phyloP scores from a whole-genome alignment of 2,797 vertebrate species.

The Crenuchus spilurus region DNA sequence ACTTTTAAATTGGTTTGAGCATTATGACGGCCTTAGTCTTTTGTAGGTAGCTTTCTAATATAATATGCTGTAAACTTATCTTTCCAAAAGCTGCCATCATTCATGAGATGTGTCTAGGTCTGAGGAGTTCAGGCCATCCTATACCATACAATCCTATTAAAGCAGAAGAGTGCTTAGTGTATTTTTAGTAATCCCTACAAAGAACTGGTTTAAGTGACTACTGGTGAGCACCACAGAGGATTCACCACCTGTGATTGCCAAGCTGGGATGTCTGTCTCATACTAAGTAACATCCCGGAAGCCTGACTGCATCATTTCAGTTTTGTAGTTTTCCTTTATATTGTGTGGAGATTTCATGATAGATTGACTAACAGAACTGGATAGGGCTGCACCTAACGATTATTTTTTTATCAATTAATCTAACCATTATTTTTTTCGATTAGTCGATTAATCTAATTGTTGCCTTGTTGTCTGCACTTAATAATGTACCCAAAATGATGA shows the following conservation, averaged over 20 bases:
- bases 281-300: neutral
- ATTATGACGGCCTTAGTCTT: too few relatives aligned
- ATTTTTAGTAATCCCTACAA: constrained; percentile 75
- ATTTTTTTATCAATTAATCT: too few relatives aligned
- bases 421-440: too few relatives aligned
- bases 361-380: too few relatives aligned
- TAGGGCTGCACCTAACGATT: too few relatives aligned
- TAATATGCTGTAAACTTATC: neutral
- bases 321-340: too few relatives aligned
- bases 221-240: constrained; percentile 14
- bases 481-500: too few relatives aligned
- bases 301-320: neutral
- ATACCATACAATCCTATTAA: constrained; percentile 68
- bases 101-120: neutral
- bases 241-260: constrained; percentile 47
- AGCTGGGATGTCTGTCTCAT: constrained; percentile 44
- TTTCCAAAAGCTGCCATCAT: neutral
- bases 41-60: neutral
- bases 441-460: too few relatives aligned
- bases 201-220: constrained; percentile 63
- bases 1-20: too few relatives aligned
- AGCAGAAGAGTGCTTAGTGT: constrained; percentile 59
- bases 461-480: too few relatives aligned
- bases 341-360: too few relatives aligned
- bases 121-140: constrained; percentile 14